Base-by-base conservation (phyloP, 2,888 invertebrate genomes). In the Caenorhabditis afra region DNA sequence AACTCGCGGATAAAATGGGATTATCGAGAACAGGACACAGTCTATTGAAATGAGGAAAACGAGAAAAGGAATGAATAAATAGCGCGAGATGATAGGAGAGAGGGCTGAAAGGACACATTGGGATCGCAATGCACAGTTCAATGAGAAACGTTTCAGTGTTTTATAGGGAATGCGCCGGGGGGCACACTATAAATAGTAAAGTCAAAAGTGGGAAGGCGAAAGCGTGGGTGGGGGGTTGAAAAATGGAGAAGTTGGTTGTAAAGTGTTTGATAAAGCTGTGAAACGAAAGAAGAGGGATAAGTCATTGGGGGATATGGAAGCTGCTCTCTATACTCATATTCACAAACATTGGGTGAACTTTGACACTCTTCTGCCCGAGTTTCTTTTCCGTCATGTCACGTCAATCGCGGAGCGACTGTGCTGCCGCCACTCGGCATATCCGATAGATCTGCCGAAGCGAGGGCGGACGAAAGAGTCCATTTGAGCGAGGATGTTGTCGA, bases 381-480 rank as follows among this genome's bases (percentile, higher is more conserved):
- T 57, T 50, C 47, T 35, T 53, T 55, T 58, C 44, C 18, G 57
- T 59, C 59, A 66, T 52, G 66, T 74, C 74, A 74, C 74, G 65
- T 59, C 74, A 59, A 44, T 45, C 23, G 41, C 52, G 18, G 49
- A 49, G 64, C 22, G 58, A 58, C 57, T 47, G 29, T 74, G 74
- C 45, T 74, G 29, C 53, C 70, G 37, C 70, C 77, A 77, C 59
- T 77, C 77, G 35, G 52, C 53, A 10, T 55, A 64, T 18, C 67
- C 47, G 22, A 70, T 52, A 37, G 74, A 66, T 66, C 83, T 11
- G 3, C 83, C 83, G 66, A 83, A 83, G 20, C 83, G 80, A 39
- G 83, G 83, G 61, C 81, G 75, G 22, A 83, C 81, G 41, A 81
- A 81, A 50, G 81, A 81, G 64, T 83, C 83, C 81, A 83, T 83